A percentile compares a stretch with the other conserved stretches of the same genome.
Conservation (phyloP, 2,888 invertebrate genomes). For the Troides helena region DNA sequence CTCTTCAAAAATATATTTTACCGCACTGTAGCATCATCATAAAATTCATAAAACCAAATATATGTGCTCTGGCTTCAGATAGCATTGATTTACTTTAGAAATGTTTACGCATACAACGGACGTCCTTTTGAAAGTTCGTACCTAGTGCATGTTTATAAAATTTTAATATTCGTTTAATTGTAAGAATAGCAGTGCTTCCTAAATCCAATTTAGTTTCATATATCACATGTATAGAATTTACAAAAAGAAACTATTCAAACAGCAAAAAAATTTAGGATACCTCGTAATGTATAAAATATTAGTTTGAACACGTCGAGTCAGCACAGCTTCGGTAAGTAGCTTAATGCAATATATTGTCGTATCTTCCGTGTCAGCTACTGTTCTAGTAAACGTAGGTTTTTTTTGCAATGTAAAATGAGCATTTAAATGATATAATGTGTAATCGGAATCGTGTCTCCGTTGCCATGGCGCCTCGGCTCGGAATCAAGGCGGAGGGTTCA, state of each 20-base stretch:
- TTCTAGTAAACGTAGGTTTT: conserved; percentile 5
- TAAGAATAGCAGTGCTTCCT: conserved; percentile 38
- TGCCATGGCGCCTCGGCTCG: conserved; percentile 53
- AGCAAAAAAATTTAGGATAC: background rate
- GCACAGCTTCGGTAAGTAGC: conserved; percentile 23
- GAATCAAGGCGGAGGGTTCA: conserved; percentile 34
- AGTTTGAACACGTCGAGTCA: conserved; percentile 10
- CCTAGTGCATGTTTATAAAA: conserved; percentile 55
- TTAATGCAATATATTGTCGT: background rate
- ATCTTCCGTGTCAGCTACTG: conserved; percentile 11
- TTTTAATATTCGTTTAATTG: conserved; percentile 46
- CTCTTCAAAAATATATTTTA: conserved; percentile 57
- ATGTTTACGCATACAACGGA: conserved; percentile 65
- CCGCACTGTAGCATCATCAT: conserved; percentile 63
- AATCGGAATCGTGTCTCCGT: conserved; percentile 45
- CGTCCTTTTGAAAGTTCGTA: conserved; percentile 60
- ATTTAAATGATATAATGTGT: conserved; percentile 42
- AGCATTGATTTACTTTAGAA: conserved; percentile 69
- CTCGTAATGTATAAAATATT: background rate
- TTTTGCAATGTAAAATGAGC: conserved; percentile 19
- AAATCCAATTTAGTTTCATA: conserved; percentile 34
- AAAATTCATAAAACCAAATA: conserved; percentile 67
- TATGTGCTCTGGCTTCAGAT: conserved; percentile 50
- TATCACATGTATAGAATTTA: conserved; percentile 34
- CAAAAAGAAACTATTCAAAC: conserved; percentile 12